Percentiles rank a stretch among this genome's conserved stretches.
Conservation (phyloP, 2,888 invertebrate species). For the Pemphredon lugubris region DNA sequence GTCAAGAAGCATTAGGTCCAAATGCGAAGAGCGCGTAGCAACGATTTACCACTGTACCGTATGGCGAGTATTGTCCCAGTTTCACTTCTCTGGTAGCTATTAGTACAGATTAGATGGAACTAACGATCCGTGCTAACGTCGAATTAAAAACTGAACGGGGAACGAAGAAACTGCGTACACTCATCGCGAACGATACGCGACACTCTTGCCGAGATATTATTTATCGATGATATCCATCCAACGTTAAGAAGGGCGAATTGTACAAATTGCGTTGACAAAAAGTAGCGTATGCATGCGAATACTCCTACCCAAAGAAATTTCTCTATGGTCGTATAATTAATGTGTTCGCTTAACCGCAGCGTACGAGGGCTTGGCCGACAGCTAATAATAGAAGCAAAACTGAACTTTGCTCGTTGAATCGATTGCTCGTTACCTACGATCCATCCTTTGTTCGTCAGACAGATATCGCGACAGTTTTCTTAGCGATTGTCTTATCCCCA, state of each 20-base stretch:
- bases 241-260: too few relatives aligned
- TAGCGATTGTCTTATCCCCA: not conserved
- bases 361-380: not conserved
- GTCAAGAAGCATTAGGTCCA: constrained; percentile 31
- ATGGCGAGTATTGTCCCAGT: constrained; percentile 25
- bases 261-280: not conserved
- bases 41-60: constrained; percentile 2
- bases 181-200: not conserved
- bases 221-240: too few relatives aligned
- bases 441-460: not conserved
- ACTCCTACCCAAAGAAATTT: not conserved
- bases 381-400: constrained; percentile 37
- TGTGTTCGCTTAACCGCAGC: constrained; percentile 20
- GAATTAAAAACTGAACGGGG: not conserved
- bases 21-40: constrained; percentile 25
- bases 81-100: constrained; percentile 28
- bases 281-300: not conserved
- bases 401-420: constrained; percentile 45
- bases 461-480: not conserved
- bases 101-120: constrained; percentile 42
- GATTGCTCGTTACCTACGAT: constrained; percentile 17
- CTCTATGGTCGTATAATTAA: not conserved
- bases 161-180: not conserved
- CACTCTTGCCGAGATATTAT: not conserved
- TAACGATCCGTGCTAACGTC: constrained; percentile 8